Evolutionary conservation across 2,888 invertebrate species (phyloP).

Genomic region (Noctua pronuba): DNA sequence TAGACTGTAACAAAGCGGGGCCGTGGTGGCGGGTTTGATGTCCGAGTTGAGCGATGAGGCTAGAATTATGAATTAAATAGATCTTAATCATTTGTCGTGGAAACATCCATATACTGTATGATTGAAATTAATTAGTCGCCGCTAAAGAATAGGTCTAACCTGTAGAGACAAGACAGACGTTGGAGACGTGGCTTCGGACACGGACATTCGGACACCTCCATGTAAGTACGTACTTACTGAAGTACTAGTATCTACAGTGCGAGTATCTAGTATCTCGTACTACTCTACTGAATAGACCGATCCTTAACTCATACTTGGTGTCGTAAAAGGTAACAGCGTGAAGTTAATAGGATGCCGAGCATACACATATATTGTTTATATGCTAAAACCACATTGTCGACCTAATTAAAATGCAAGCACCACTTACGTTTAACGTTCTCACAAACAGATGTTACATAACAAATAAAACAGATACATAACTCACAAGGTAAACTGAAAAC

Average conservation of each 20-base stretch:
- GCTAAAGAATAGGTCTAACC: background rate
- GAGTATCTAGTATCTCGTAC: background rate
- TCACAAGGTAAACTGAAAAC: slow-evolving; percentile 44
- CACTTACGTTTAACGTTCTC: background rate
- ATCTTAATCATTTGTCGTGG: background rate
- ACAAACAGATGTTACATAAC: slow-evolving; percentile 10
- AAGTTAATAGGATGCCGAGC: background rate
- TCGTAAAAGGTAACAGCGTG: background rate
- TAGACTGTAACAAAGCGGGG: slow-evolving; percentile 20
- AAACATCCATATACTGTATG: background rate
- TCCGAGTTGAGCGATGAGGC: background rate
- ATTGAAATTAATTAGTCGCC: background rate
- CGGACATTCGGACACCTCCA: background rate
- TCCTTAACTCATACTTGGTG: background rate
- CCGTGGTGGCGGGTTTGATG: background rate
- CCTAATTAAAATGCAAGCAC: background rate
- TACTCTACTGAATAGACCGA: background rate
- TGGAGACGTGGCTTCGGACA: background rate
- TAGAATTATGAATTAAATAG: background rate
- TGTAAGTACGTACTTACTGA: background rate
- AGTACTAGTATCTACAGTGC: background rate
- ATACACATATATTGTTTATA: background rate
- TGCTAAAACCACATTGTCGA: background rate
- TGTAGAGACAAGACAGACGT: background rate
- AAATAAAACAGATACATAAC: slow-evolving; percentile 26